A percentile compares a stretch with the other conserved stretches of the same genome.
These are phyloP conservation scores for Spea hammondii DNA, from an alignment of 2,797 vertebrate species.

Conservation along the genomic window DNA sequence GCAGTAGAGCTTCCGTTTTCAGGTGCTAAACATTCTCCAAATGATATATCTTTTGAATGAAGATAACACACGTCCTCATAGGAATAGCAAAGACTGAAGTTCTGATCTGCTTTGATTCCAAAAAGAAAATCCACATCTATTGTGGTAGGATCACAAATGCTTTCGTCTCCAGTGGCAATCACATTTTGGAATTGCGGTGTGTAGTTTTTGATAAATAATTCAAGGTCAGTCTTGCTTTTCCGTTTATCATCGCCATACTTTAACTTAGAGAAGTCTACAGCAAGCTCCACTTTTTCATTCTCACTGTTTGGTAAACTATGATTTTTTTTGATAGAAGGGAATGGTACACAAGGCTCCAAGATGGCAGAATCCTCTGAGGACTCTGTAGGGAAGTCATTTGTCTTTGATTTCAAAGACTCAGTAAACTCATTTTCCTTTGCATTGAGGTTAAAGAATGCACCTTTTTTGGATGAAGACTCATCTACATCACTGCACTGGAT, in stretches of 20 bases:
- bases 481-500: conserved; percentile 60
- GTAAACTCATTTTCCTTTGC: background rate
- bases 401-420: accelerated
- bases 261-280: accelerated
- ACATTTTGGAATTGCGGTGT: conserved; percentile 17
- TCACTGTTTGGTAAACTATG: conserved; percentile 55
- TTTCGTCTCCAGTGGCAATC: background rate
- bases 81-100: conserved; percentile 34
- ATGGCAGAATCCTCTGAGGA: accelerated
- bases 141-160: background rate
- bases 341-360: conserved; percentile 2
- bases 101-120: accelerated
- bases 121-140: conserved; percentile 10
- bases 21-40: background rate
- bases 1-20: background rate
- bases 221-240: background rate
- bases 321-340: background rate
- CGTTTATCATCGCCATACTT: accelerated
- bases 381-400: accelerated
- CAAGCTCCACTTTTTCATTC: conserved; percentile 52
- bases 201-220: conserved; percentile 14
- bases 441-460: background rate
- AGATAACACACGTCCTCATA: background rate
- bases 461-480: background rate
- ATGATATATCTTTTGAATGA: conserved; percentile 1